Conservation (phyloP, 2,888 invertebrate genomes). For the Cynaeus angustus region DNA sequence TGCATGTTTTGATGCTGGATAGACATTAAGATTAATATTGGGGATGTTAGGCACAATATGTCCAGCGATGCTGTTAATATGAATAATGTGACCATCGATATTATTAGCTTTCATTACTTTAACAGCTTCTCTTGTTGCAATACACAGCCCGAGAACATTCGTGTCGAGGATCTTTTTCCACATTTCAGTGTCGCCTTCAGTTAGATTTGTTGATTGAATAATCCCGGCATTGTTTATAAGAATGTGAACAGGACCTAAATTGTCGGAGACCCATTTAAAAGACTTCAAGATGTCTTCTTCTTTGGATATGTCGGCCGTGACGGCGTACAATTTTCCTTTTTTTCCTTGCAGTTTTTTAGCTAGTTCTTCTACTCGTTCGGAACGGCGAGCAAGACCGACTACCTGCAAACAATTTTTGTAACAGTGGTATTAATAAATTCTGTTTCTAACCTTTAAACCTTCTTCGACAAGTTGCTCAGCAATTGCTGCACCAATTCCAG, state of each 20-base stretch:
- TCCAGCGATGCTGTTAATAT: constrained; percentile 55
- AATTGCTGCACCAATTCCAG: constrained; percentile 76
- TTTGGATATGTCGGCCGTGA: constrained; percentile 27
- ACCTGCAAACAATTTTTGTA: constrained; percentile 50
- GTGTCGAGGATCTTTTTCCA: constrained; percentile 40
- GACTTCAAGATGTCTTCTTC: constrained; percentile 31
- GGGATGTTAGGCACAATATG: constrained; percentile 61
- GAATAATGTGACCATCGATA: constrained; percentile 18
- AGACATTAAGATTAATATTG: too few relatives aligned
- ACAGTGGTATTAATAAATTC: neutral
- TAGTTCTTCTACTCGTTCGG: constrained; percentile 54
- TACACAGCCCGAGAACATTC: constrained; percentile 38
- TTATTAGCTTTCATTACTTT: constrained; percentile 45
- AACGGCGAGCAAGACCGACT: constrained; percentile 58
- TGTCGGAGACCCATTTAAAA: constrained; percentile 24
- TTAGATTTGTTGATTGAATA: constrained; percentile 1
- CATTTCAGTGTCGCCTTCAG: constrained; percentile 2
- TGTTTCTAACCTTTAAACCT: constrained; percentile 72
- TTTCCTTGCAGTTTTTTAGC: constrained; percentile 50
- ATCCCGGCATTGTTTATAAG: constrained; percentile 22
- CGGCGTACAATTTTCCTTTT: constrained; percentile 56
- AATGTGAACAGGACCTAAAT: constrained; percentile 23
- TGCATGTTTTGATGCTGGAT: constrained; percentile 72
- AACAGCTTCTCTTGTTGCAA: constrained; percentile 39
- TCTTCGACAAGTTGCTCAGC: constrained; percentile 70